Evolutionary conservation across 2,797 vertebrate genomes (phyloP).

Genomic region (Protonibea diacanthus): DNA sequence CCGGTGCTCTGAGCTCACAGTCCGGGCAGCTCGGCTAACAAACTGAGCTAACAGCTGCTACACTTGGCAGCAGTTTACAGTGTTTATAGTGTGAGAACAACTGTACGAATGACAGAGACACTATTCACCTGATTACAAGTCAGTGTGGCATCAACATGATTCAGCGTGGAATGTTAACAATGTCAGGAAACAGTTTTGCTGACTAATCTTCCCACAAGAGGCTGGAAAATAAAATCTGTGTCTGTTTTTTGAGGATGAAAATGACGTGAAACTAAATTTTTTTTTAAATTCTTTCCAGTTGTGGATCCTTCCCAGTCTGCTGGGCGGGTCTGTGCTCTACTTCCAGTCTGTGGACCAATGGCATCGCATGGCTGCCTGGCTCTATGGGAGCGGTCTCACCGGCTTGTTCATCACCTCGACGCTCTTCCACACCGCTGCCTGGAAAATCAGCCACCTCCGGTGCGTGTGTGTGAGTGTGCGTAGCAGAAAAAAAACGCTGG

Average conservation of each 20-base stretch:
- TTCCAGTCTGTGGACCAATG: conserved; percentile 89
- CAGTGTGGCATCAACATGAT: too few relatives aligned
- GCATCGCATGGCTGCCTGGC: conserved; percentile 84
- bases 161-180: conserved; percentile 12
- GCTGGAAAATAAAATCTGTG: background rate
- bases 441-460: conserved; percentile 97
- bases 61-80: too few relatives aligned
- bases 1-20: too few relatives aligned
- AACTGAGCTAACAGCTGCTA: too few relatives aligned
- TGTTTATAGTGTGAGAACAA: too few relatives aligned
- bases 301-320: conserved; percentile 93
- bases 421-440: conserved; percentile 93
- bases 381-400: conserved; percentile 91
- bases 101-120: too few relatives aligned
- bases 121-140: too few relatives aligned
- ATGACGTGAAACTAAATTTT: background rate
- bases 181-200: conserved; percentile 11
- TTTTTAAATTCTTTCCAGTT: conserved; percentile 60
- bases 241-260: background rate
- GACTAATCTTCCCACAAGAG: background rate
- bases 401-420: conserved; percentile 95
- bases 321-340: conserved; percentile 91
- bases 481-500: background rate
- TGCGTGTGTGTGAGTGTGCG: conserved; percentile 71
- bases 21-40: too few relatives aligned